Conservation (phyloP, 2,113 vertebrate species). For the Rhinichthys klamathensis region DNA sequence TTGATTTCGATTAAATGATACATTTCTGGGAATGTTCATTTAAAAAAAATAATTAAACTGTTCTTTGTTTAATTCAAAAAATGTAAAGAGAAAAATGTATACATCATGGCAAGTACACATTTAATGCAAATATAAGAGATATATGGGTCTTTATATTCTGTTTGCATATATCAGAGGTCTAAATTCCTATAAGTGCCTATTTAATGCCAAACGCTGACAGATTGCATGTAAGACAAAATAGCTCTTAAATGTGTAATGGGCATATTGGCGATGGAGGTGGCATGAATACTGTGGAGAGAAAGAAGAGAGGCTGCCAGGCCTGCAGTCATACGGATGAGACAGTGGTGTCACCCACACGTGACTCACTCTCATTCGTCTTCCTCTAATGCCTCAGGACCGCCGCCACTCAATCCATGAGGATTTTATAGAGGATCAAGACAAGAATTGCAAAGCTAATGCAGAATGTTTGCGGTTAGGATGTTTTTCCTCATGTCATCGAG, state of each 20-base stretch:
- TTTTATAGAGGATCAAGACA: background rate
- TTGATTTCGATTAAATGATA: no score
- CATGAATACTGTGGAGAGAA: background rate
- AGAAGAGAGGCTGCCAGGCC: background rate
- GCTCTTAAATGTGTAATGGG: conserved; percentile 20
- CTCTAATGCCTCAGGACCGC: background rate
- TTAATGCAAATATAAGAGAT: conserved; percentile 1
- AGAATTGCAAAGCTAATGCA: conserved; percentile 29
- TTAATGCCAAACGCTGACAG: background rate
- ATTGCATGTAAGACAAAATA: background rate
- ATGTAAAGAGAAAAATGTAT: background rate
- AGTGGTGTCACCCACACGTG: conserved; percentile 25
- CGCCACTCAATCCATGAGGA: background rate
- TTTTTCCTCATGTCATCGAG: background rate
- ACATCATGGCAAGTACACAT: background rate
- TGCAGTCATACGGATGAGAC: conserved; percentile 17
- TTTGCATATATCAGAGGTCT: background rate
- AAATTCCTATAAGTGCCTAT: background rate
- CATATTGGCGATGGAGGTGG: conserved; percentile 32
- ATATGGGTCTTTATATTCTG: background rate
- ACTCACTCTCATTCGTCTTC: conserved; percentile 21
- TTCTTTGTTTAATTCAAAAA: no score
- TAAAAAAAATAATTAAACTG: no score
- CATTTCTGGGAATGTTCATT: no score
- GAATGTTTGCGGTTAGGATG: background rate